Evolutionary conservation across 2,797 vertebrate genomes (phyloP).

Genomic region (Artibeus lituratus): DNA sequence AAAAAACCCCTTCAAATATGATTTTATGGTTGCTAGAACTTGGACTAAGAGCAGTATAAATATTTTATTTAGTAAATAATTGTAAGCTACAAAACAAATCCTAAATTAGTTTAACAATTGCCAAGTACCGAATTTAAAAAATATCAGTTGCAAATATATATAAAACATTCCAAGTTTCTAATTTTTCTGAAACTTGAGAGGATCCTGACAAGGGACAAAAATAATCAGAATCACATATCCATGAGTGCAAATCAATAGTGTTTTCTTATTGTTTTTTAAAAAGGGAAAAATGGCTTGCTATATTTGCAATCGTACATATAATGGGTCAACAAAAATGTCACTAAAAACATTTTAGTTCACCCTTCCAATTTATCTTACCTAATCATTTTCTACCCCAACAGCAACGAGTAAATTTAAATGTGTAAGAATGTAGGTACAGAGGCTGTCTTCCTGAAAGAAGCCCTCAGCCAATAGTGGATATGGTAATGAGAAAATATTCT

Average conservation of each 20-base stretch:
- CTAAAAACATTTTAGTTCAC: not conserved
- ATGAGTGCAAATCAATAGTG: not conserved
- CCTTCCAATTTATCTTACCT: constrained; percentile 29
- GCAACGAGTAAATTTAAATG: not conserved
- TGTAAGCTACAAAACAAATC: constrained; percentile 42
- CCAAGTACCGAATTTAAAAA: constrained; percentile 29
- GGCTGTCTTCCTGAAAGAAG: not conserved
- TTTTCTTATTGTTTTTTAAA: not conserved
- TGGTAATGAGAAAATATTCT: not conserved
- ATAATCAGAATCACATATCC: not conserved
- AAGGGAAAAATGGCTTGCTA: not conserved
- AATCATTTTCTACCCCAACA: constrained; percentile 18
- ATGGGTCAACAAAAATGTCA: not conserved
- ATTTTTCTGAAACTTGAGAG: constrained; percentile 6
- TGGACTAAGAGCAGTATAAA: not conserved
- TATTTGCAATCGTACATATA: not conserved
- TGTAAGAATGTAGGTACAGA: not conserved
- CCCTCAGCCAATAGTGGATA: not conserved
- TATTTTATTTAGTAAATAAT: constrained; percentile 40
- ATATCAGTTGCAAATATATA: not conserved
- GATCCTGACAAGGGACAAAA: not conserved
- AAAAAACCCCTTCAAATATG: not conserved
- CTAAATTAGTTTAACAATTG: not conserved
- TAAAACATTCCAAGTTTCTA: not conserved
- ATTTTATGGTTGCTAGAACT: constrained; percentile 6